A percentile compares a stretch with the other conserved stretches of the same genome.
Conservation (phyloP, 2,113 vertebrate genomes). For the Herpailurus yagouaroundi region DNA sequence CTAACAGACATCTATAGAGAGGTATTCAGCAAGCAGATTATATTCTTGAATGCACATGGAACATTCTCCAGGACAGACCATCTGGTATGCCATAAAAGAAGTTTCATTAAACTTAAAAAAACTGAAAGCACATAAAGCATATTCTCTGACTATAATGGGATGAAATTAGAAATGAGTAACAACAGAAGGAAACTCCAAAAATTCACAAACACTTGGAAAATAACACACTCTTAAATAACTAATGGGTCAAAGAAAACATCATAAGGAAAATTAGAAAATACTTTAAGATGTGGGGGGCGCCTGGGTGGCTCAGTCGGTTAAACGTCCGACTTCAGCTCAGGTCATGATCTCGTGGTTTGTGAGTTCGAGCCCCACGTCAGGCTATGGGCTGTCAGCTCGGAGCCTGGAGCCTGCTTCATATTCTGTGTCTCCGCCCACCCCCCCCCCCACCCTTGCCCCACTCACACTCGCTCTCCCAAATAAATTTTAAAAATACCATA, state of each 20-base stretch:
- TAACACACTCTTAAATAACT: background rate
- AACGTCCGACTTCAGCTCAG: too few relatives aligned
- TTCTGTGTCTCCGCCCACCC: too few relatives aligned
- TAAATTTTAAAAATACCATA: too few relatives aligned
- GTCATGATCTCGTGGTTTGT: too few relatives aligned
- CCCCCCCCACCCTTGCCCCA: too few relatives aligned
- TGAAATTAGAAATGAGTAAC: background rate
- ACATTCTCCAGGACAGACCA: background rate
- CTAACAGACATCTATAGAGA: background rate
- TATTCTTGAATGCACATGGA: background rate
- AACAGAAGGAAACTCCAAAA: background rate
- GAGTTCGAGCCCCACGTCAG: rapidly evolving
- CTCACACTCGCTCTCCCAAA: too few relatives aligned
- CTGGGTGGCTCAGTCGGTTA: too few relatives aligned
- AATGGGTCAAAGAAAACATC: too few relatives aligned
- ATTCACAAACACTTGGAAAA: background rate
- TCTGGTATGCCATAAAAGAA: background rate
- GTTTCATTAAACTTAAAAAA: background rate
- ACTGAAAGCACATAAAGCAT: background rate
- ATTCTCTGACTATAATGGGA: background rate
- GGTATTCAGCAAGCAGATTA: background rate
- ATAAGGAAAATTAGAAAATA: too few relatives aligned
- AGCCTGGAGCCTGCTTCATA: too few relatives aligned
- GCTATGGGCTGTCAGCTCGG: too few relatives aligned
- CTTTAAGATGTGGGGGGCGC: too few relatives aligned